These are phyloP conservation scores for Bombus breviceps DNA, from an alignment of 1,140 invertebrate genomes.

Conservation along the genomic window DNA sequence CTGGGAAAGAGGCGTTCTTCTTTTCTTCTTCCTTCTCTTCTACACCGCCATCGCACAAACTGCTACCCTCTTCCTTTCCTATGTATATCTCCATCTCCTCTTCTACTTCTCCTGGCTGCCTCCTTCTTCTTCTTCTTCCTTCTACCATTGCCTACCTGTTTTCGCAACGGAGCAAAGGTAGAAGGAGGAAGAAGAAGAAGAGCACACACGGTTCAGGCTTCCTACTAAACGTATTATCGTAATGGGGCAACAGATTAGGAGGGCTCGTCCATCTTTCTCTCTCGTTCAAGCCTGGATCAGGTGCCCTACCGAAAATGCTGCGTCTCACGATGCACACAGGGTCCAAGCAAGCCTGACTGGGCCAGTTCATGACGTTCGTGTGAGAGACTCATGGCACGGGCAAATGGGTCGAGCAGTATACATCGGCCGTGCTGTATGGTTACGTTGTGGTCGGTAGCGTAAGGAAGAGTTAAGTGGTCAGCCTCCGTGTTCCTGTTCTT, in stretches of 20 bases:
- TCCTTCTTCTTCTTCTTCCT: not conserved
- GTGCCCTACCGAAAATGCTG: slow-evolving; percentile 61
- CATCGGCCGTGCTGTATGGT: slow-evolving; percentile 33
- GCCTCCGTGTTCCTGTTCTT: not conserved
- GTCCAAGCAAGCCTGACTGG: not conserved
- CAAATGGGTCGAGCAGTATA: slow-evolving; percentile 24
- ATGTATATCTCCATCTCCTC: not conserved
- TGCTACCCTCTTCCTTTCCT: not conserved
- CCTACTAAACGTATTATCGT: slow-evolving; percentile 63
- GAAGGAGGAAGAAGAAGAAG: slow-evolving; percentile 6
- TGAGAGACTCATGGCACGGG: slow-evolving; percentile 19
- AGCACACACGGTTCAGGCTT: slow-evolving; percentile 30
- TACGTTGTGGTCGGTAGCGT: slow-evolving; percentile 43
- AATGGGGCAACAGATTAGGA: slow-evolving; percentile 65
- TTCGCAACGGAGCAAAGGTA: slow-evolving; percentile 22
- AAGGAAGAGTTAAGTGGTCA: slow-evolving; percentile 51
- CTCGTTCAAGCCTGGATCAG: slow-evolving; percentile 36
- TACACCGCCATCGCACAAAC: not conserved
- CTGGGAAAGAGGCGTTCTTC: slow-evolving; percentile 75
- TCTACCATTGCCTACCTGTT: slow-evolving; percentile 31
- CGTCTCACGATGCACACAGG: slow-evolving; percentile 55
- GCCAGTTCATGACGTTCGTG: slow-evolving; percentile 31
- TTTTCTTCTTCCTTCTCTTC: slow-evolving; percentile 51
- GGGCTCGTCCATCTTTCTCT: not conserved
- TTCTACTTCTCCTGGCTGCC: not conserved